Conservation (phyloP, 2,113 vertebrate species). For the Naja naja region DNA sequence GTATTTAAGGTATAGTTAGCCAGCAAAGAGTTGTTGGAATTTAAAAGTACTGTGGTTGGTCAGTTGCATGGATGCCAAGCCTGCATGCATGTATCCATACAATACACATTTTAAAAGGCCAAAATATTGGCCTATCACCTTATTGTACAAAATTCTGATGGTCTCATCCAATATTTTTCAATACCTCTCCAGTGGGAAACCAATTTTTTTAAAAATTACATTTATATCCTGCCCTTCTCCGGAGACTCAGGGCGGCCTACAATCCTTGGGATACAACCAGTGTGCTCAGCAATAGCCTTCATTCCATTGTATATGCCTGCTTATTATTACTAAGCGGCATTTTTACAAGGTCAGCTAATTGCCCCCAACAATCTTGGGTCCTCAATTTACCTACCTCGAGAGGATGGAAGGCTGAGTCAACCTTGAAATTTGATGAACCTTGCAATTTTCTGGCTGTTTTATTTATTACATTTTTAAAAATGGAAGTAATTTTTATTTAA, state of each 20-base stretch:
- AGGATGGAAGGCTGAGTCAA: too few relatives aligned
- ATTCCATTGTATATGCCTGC: too few relatives aligned
- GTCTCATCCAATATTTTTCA: background rate
- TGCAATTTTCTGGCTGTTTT: background rate
- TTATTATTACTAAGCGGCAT: too few relatives aligned
- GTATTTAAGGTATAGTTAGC: background rate
- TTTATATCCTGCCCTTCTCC: too few relatives aligned
- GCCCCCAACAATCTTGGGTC: too few relatives aligned
- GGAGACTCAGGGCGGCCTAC: too few relatives aligned
- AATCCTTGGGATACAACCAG: too few relatives aligned
- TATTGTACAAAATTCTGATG: background rate
- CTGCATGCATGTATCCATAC: background rate
- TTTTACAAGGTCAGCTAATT: too few relatives aligned
- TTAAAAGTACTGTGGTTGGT: background rate
- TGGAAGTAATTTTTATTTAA: background rate
- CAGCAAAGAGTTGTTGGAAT: background rate
- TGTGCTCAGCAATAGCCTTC: too few relatives aligned
- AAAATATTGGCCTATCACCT: background rate
- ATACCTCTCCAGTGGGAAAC: background rate
- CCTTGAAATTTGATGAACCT: background rate
- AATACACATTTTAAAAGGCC: background rate
- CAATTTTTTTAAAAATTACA: too few relatives aligned
- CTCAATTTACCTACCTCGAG: too few relatives aligned
- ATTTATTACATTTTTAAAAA: background rate
- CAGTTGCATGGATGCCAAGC: background rate